Evolutionary conservation across 2,797 vertebrate species (phyloP).

Genomic region (Chelonia mydas): DNA sequence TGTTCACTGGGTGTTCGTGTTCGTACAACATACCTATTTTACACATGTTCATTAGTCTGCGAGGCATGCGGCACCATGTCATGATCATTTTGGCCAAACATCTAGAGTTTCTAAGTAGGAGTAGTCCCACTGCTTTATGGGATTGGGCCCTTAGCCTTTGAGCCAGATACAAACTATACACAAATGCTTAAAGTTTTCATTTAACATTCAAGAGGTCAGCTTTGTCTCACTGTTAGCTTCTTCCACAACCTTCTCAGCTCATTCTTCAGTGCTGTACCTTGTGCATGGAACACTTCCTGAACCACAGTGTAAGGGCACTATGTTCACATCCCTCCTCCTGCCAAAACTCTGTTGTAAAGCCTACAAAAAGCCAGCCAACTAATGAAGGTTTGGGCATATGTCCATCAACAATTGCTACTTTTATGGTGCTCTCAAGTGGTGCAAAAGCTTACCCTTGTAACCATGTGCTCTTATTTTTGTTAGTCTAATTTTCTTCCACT

Average conservation of each 20-base stretch:
- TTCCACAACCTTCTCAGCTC: not conserved
- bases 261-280: not conserved
- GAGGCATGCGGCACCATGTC: not conserved
- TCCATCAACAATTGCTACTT: not conserved
- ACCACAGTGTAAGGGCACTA: too few relatives aligned
- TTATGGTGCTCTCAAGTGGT: not conserved
- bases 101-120: not conserved
- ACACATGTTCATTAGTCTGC: not conserved
- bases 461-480: not conserved
- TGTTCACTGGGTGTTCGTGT: not conserved
- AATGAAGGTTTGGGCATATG: not conserved
- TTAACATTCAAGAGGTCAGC: not conserved
- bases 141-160: not conserved
- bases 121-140: not conserved
- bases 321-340: not conserved
- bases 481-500: not conserved
- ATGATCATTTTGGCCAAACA: not conserved
- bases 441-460: not conserved
- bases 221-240: not conserved
- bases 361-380: not conserved
- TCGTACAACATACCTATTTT: conserved; percentile 10
- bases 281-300: not conserved
- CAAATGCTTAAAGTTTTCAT: not conserved
- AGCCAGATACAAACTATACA: not conserved
- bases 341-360: not conserved